A percentile compares a stretch with the other conserved stretches of the same genome.
These are phyloP conservation scores for Macrocentrus cingulum DNA, from an alignment of 1,140 invertebrate species.

Conservation along the genomic window DNA sequence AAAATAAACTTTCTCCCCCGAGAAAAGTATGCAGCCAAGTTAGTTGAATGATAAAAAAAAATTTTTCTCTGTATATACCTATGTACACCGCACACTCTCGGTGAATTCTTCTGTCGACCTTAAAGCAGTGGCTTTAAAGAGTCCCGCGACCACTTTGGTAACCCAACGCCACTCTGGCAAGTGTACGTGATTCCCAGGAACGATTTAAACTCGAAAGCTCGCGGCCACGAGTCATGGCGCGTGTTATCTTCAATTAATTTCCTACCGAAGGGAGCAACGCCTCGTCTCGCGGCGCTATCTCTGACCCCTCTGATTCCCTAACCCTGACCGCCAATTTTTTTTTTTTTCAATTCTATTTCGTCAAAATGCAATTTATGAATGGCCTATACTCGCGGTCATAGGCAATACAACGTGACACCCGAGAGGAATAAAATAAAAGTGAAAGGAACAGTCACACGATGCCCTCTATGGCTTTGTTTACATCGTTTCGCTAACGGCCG, in stretches of 20 bases:
- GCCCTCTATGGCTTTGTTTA: background rate
- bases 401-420: background rate
- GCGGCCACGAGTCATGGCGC: background rate
- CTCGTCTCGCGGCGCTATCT: background rate
- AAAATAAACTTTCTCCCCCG: background rate
- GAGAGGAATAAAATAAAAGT: background rate
- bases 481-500: background rate
- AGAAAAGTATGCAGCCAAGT: conserved; percentile 1
- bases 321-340: conserved; percentile 4
- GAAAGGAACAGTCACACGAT: background rate
- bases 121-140: conserved; percentile 10
- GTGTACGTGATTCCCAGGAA: conserved; percentile 6
- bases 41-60: background rate
- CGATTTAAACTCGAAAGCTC: conserved; percentile 11
- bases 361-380: too few relatives aligned
- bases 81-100: background rate
- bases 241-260: conserved; percentile 22
- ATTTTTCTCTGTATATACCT: too few relatives aligned
- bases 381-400: too few relatives aligned
- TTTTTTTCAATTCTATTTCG: too few relatives aligned
- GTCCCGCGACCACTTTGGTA: conserved; percentile 19
- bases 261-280: conserved; percentile 11
- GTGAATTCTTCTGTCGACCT: conserved; percentile 14
- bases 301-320: conserved; percentile 13
- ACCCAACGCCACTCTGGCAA: conserved; percentile 1